Percentiles rank a stretch among this genome's conserved stretches.
These are phyloP conservation scores for Phylloscopus whistleri DNA, from an alignment of 2,113 vertebrate genomes.

Conservation along the genomic window DNA sequence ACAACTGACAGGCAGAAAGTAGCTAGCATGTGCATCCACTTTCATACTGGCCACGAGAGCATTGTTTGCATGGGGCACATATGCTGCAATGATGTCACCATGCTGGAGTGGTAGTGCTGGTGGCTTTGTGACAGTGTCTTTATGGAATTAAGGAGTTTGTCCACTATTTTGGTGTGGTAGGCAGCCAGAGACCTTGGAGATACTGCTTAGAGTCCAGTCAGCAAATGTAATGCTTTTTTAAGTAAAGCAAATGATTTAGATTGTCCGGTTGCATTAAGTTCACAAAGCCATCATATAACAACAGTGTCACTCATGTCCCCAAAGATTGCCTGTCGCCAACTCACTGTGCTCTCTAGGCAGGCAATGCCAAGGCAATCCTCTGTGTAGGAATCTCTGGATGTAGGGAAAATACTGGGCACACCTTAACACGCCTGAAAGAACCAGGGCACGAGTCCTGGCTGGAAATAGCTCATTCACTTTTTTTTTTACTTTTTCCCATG, in stretches of 20 bases:
- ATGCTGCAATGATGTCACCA: slow-evolving; percentile 29
- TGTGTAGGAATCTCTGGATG: not conserved
- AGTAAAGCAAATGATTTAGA: not conserved
- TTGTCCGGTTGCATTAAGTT: not conserved
- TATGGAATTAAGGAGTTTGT: not conserved
- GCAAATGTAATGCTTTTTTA: not conserved
- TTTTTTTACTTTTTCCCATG: not conserved
- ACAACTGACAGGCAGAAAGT: slow-evolving; percentile 21
- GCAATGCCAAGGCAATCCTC: not conserved
- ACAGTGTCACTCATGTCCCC: not conserved
- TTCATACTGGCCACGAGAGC: not conserved
- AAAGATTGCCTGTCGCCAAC: rapidly evolving
- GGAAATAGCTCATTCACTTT: slow-evolving; percentile 14
- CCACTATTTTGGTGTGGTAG: not conserved
- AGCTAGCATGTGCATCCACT: not conserved
- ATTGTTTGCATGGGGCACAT: slow-evolving; percentile 15
- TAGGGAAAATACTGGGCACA: not conserved
- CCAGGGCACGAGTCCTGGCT: not conserved
- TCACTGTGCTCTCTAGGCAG: not conserved
- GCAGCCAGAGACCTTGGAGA: not conserved
- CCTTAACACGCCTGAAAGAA: not conserved
- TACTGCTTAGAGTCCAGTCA: not conserved
- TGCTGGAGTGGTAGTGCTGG: not conserved
- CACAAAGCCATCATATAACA: not conserved
- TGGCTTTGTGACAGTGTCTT: not conserved